A percentile compares a stretch with the other conserved stretches of the same genome.
Conservation (phyloP, 2,113 vertebrate species). For the Ammodytes dubius region DNA sequence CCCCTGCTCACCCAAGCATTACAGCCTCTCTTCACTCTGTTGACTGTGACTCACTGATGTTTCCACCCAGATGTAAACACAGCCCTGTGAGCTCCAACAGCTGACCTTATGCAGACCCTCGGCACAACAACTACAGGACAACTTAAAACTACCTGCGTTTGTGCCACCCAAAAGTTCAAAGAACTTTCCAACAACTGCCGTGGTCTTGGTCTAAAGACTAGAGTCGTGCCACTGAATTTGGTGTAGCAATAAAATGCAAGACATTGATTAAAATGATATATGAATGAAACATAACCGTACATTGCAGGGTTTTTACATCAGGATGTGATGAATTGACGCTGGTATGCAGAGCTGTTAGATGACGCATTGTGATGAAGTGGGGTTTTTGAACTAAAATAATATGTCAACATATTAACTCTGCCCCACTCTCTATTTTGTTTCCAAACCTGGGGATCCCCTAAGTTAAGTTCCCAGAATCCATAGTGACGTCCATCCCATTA, state of each 20-base stretch:
- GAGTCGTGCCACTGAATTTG: not conserved
- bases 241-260: not conserved
- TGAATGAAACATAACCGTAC: not conserved
- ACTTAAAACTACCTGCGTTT: too few species aligned
- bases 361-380: not conserved
- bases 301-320: constrained; percentile 12
- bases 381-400: not conserved
- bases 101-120: constrained; percentile 39
- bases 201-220: not conserved
- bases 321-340: constrained; percentile 33
- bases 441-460: not conserved
- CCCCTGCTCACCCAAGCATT: constrained; percentile 47
- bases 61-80: constrained; percentile 65
- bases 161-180: not conserved
- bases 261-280: not conserved
- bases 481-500: too few species aligned
- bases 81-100: constrained; percentile 45
- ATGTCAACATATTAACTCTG: too few species aligned
- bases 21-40: not conserved
- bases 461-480: too few species aligned
- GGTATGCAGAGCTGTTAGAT: not conserved
- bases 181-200: not conserved
- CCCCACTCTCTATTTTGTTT: too few species aligned
- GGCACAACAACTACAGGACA: not conserved
- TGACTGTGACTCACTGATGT: constrained; percentile 58